A percentile compares a stretch with the other conserved stretches of the same genome.
phyloP scores from a whole-genome alignment of 2,113 vertebrate species.

The Noturus placidus region DNA sequence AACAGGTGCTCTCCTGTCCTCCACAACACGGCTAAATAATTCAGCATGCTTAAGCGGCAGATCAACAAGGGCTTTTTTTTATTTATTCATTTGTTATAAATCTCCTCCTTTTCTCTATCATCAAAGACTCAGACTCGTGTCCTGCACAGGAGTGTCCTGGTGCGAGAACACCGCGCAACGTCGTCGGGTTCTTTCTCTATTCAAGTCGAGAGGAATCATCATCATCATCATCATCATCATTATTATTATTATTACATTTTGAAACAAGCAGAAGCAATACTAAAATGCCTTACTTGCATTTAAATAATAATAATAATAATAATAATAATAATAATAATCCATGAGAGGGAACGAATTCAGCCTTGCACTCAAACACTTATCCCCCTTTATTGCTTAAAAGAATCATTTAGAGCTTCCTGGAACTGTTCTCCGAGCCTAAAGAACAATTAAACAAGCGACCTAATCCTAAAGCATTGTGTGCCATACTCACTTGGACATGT shows the following conservation, averaged over 20 bases:
- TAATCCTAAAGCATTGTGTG: neutral
- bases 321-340: neutral
- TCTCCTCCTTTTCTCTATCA: neutral
- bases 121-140: neutral
- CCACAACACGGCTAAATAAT: slow-evolving; percentile 32
- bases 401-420: neutral
- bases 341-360: neutral
- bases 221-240: no score
- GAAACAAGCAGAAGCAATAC: neutral
- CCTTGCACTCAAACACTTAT: neutral
- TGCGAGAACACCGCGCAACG: no score
- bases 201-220: neutral
- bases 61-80: neutral
- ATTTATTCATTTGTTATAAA: neutral
- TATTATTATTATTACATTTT: no score
- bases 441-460: neutral
- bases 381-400: neutral
- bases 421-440: neutral
- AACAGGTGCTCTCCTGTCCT: slow-evolving; percentile 38
- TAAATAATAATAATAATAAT: neutral
- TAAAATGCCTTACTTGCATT: neutral
- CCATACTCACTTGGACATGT: slow-evolving; percentile 55
- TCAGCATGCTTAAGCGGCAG: slow-evolving; percentile 15
- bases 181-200: neutral
- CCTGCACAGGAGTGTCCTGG: neutral